These are phyloP conservation scores for Plumapathes pennacea DNA, from an alignment of 92 coral and sea anemone species.

Conservation along the genomic window DNA sequence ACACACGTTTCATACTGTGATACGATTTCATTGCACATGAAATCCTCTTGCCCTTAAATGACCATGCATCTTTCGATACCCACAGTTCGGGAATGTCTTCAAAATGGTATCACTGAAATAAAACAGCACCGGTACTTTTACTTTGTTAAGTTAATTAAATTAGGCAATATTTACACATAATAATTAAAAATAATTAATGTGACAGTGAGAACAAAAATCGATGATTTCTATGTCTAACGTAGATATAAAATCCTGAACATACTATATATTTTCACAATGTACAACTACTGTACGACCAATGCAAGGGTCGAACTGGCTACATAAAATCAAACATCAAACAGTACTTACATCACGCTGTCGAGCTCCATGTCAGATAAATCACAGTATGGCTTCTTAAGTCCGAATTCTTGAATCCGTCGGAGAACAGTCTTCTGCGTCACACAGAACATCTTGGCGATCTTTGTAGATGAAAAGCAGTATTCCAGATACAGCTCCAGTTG, in stretches of 20 bases:
- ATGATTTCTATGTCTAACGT: no score
- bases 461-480: conserved; percentile 25
- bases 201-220: no score
- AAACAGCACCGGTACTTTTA: no score
- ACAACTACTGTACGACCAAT: no score
- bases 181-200: no score
- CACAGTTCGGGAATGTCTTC: conserved; percentile 58
- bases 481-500: conserved; percentile 28
- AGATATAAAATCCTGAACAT: no score
- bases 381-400: conserved; percentile 7
- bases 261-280: no score
- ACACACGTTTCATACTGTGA: conserved; percentile 49
- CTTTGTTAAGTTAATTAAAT: no score
- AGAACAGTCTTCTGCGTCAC: conserved; percentile 27
- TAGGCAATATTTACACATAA: no score
- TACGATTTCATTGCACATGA: conserved; percentile 38
- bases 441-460: conserved; percentile 30
- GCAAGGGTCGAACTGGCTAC: no score
- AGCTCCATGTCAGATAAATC: conserved; percentile 13
- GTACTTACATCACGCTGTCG: conserved; percentile 35
- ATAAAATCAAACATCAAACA: no score
- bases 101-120: neutral
- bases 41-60: conserved; percentile 42
- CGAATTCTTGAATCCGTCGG: conserved; percentile 11
- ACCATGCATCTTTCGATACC: conserved; percentile 57